These are phyloP conservation scores for Benitochromis conjunctus DNA, from an alignment of 2,113 vertebrate species.

Conservation along the genomic window DNA sequence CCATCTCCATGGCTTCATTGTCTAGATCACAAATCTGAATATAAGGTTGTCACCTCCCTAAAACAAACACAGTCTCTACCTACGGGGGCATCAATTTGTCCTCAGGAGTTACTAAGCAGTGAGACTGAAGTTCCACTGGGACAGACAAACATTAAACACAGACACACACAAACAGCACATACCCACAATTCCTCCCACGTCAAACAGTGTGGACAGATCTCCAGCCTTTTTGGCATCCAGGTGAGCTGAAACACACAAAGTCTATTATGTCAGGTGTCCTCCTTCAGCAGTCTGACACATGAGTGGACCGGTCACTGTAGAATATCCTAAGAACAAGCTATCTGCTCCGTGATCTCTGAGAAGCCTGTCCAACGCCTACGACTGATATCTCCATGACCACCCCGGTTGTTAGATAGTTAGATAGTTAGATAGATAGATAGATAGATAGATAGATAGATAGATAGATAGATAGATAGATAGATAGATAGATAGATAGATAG, in stretches of 20 bases:
- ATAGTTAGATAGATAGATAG: too few relatives aligned
- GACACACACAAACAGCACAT: not conserved
- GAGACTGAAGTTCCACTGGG: not conserved
- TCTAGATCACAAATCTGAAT: not conserved
- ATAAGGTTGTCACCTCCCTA: not conserved
- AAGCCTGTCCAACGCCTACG: not conserved
- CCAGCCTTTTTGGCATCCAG: conserved; percentile 86
- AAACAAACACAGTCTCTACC: not conserved
- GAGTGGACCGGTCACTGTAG: not conserved
- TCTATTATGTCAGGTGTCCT: not conserved
- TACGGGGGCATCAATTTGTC: not conserved
- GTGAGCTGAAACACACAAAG: conserved; percentile 76
- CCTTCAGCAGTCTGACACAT: not conserved
- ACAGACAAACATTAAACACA: not conserved
- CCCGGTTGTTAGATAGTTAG: too few relatives aligned
- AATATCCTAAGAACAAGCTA: not conserved
- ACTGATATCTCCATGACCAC: too few relatives aligned
- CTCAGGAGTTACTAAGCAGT: not conserved
- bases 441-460: too few relatives aligned
- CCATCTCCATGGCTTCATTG: not conserved
- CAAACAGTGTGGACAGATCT: conserved; percentile 91
- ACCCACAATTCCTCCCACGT: conserved; percentile 93
- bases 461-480: too few relatives aligned
- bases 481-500: too few relatives aligned
- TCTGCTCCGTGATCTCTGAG: not conserved